Evolutionary conservation across 1,140 invertebrate species (phyloP).

Genomic region (Physella acuta): DNA sequence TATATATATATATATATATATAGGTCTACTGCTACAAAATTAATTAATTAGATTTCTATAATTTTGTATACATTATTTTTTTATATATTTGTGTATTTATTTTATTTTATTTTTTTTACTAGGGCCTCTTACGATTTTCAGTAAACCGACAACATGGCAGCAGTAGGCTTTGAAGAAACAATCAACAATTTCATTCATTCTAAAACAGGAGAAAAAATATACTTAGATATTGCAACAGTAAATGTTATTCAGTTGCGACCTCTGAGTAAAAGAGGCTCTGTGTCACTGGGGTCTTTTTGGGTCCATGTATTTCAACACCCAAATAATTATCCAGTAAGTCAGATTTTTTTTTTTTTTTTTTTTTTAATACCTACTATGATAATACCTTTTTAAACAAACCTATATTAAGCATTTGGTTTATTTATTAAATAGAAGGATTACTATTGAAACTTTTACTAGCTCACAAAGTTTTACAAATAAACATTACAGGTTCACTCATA

Average conservation of each 20-base stretch:
- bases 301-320: slow-evolving; percentile 26
- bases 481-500: slow-evolving; percentile 12
- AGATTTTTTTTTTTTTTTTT: background rate
- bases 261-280: slow-evolving; percentile 16
- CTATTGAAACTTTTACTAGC: background rate
- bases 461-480: background rate
- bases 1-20: no score
- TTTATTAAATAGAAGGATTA: background rate
- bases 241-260: slow-evolving; percentile 15
- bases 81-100: no score
- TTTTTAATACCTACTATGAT: background rate
- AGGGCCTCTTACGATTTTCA: no score
- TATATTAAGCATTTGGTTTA: background rate
- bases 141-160: no score
- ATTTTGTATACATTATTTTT: no score
- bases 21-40: no score
- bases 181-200: slow-evolving; percentile 5
- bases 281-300: slow-evolving; percentile 25
- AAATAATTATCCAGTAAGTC: slow-evolving; percentile 27
- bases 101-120: no score
- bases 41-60: no score
- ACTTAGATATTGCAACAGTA: slow-evolving; percentile 12
- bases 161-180: no score
- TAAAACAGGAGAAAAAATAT: slow-evolving; percentile 18
- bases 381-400: background rate